Evolutionary conservation across 2,797 vertebrate species (phyloP).

Genomic region (Rhabdophis nuchalis): DNA sequence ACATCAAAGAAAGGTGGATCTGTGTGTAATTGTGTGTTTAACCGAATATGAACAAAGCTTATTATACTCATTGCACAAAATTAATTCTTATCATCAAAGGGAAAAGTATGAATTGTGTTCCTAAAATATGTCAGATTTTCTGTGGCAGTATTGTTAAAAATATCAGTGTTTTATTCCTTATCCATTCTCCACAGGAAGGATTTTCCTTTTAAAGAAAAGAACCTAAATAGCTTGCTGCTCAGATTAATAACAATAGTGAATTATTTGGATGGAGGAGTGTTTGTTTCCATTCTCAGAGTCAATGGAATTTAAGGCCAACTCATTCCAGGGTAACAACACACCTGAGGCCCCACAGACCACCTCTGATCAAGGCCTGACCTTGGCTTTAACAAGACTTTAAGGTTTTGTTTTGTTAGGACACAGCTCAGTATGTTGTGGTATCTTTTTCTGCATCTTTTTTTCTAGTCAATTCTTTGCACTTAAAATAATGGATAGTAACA

Average conservation of each 20-base stretch:
- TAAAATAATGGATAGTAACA: background rate
- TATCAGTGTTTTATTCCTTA: background rate
- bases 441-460: background rate
- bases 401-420: conserved; percentile 26
- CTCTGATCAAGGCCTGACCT: conserved; percentile 49
- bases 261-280: conserved; percentile 56
- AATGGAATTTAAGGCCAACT: conserved; percentile 40
- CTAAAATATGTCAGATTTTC: conserved; percentile 39
- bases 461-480: background rate
- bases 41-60: background rate
- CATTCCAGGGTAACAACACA: conserved; percentile 51
- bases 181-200: conserved; percentile 40
- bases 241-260: conserved; percentile 53
- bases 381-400: conserved; percentile 41
- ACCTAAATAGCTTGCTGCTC: conserved; percentile 41
- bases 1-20: background rate
- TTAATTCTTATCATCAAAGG: conserved; percentile 21
- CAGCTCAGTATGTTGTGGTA: conserved; percentile 8
- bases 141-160: conserved; percentile 17
- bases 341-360: conserved; percentile 61
- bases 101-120: conserved; percentile 28
- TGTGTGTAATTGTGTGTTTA: background rate
- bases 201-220: conserved; percentile 38
- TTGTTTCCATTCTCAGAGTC: conserved; percentile 54
- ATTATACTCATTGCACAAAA: conserved; percentile 29